These are phyloP conservation scores for Drosophila gunungcola DNA, from an alignment of 1,140 invertebrate species.

Conservation along the genomic window DNA sequence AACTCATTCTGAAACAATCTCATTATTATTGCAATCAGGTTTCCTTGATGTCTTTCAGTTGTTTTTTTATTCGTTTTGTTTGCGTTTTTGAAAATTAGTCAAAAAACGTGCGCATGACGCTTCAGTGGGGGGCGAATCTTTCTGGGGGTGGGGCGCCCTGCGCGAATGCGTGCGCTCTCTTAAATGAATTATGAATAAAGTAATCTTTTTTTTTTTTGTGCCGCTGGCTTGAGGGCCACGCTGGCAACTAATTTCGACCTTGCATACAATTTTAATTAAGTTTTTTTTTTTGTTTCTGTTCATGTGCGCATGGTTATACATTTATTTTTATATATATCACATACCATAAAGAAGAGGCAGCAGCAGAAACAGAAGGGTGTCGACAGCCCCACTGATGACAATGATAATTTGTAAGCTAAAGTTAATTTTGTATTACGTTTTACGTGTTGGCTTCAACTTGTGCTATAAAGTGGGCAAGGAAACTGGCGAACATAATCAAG, in stretches of 20 bases:
- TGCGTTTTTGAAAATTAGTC: slow-evolving; percentile 50
- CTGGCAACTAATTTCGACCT: slow-evolving; percentile 79
- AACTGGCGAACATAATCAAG: slow-evolving; percentile 30
- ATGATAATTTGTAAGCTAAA: slow-evolving; percentile 38
- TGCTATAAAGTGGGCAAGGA: slow-evolving; percentile 26
- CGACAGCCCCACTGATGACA: slow-evolving; percentile 23
- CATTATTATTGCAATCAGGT: slow-evolving; percentile 73
- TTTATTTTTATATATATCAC: slow-evolving; percentile 25
- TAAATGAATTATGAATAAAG: slow-evolving; percentile 80
- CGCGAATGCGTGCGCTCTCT: slow-evolving; percentile 48
- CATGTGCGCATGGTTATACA: slow-evolving; percentile 28
- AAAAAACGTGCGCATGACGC: slow-evolving; percentile 52
- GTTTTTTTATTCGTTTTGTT: slow-evolving; percentile 16
- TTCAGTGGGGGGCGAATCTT: slow-evolving; percentile 11
- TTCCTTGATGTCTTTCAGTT: slow-evolving; percentile 9
- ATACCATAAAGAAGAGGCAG: slow-evolving; percentile 18
- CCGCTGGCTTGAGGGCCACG: slow-evolving; percentile 69
- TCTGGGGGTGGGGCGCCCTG: slow-evolving; percentile 1
- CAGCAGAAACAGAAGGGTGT: slow-evolving; percentile 27
- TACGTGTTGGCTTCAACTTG: slow-evolving; percentile 31
- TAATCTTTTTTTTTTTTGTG: slow-evolving; percentile 44
- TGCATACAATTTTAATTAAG: slow-evolving; percentile 81
- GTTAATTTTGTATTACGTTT: slow-evolving; percentile 18
- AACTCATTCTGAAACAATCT: slow-evolving; percentile 60
- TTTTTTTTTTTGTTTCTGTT: slow-evolving; percentile 30